These are phyloP conservation scores for Drosophila repletoides DNA, from an alignment of 1,140 invertebrate genomes.

Conservation along the genomic window DNA sequence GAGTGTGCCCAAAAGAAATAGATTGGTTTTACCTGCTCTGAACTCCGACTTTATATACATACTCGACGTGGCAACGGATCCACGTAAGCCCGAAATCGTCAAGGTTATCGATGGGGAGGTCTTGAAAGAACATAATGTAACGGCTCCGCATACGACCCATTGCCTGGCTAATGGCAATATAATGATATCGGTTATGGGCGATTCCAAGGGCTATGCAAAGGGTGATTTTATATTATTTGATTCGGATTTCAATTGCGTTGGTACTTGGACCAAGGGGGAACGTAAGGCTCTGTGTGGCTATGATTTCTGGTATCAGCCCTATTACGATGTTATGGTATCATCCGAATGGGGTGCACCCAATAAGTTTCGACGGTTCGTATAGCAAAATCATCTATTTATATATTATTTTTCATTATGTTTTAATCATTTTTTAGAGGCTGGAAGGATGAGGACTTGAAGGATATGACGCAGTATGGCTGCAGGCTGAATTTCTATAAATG, in stretches of 20 bases:
- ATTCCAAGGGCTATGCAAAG: slow-evolving; percentile 89
- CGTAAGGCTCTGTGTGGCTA: slow-evolving; percentile 88
- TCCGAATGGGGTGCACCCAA: slow-evolving; percentile 96
- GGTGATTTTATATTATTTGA: slow-evolving; percentile 97
- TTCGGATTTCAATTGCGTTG: slow-evolving; percentile 87
- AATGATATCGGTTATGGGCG: slow-evolving; percentile 97
- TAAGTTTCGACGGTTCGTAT: slow-evolving; percentile 86
- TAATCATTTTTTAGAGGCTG: slow-evolving; percentile 85
- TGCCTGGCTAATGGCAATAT: slow-evolving; percentile 95
- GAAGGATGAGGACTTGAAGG: slow-evolving; percentile 84
- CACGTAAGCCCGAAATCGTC: slow-evolving; percentile 84
- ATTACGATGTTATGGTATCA: slow-evolving; percentile 94
- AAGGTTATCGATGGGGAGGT: slow-evolving; percentile 88
- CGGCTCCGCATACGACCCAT: slow-evolving; percentile 95
- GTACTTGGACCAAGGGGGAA: slow-evolving; percentile 87
- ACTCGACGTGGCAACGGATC: slow-evolving; percentile 90
- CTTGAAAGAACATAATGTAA: slow-evolving; percentile 88
- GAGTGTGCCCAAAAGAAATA: slow-evolving; percentile 86
- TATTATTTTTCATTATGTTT: not conserved
- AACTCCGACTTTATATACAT: slow-evolving; percentile 93
- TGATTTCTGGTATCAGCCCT: slow-evolving; percentile 98
- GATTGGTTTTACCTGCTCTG: slow-evolving; percentile 92
- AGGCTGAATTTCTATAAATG: slow-evolving; percentile 95
- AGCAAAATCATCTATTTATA: not conserved
- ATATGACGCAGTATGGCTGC: slow-evolving; percentile 90